These are phyloP conservation scores for Motacilla alba DNA, from an alignment of 2,113 vertebrate species.

Conservation along the genomic window DNA sequence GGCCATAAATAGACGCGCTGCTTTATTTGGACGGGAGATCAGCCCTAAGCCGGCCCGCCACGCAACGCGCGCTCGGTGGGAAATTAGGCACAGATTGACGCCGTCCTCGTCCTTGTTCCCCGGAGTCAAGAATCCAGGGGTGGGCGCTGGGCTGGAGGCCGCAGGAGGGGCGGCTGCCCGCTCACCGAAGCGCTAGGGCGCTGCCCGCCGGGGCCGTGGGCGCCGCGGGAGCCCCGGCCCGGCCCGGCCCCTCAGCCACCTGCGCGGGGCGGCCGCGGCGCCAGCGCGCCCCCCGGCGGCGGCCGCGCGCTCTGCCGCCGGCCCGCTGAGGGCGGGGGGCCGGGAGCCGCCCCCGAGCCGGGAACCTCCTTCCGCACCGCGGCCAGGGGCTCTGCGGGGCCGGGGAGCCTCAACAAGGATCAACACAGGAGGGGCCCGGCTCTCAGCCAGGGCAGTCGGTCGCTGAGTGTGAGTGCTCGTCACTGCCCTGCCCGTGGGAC, in stretches of 20 bases:
- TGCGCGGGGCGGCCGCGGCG: not conserved
- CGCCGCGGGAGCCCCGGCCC: too few species aligned
- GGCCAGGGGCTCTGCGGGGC: not conserved
- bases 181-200: too few species aligned
- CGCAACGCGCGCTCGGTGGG: slow-evolving; percentile 2
- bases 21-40: slow-evolving; percentile 72
- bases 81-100: slow-evolving; percentile 19
- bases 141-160: not conserved
- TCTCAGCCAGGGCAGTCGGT: not conserved
- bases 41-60: slow-evolving; percentile 36
- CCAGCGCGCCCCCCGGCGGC: not conserved
- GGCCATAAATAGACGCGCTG: slow-evolving; percentile 62
- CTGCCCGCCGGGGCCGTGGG: not conserved
- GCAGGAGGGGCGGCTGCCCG: not conserved
- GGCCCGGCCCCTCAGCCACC: not conserved
- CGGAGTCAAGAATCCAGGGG: not conserved
- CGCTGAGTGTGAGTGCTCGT: not conserved
- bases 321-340: not conserved
- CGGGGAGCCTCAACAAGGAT: not conserved
- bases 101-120: not conserved
- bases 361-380: accelerated
- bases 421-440: not conserved
- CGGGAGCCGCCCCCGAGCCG: not conserved
- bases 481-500: not conserved
- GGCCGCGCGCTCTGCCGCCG: not conserved